Base-by-base conservation (phyloP, 2,888 invertebrate species). In the Dexiosoma caninum region DNA sequence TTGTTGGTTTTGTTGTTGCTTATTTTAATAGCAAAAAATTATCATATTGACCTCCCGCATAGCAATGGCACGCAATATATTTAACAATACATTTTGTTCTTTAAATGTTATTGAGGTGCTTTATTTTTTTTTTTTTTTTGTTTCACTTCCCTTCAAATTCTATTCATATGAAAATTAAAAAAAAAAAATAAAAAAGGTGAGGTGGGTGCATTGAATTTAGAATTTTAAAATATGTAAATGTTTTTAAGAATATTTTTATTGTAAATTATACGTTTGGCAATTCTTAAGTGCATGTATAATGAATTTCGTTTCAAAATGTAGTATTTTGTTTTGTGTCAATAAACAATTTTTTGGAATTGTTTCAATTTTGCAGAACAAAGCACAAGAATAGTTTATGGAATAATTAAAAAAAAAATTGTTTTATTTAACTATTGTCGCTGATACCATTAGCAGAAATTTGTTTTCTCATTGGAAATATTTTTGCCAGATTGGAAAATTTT, bases 31-130 rank as follows among this genome's bases (percentile, higher is more conserved):
- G 64, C 62, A 27, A 64, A n/a, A 75, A 67, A 80, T 80, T 80
- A 67, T 71, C 66, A 80, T 80, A 71, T 67, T 80, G 80, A 80
- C 80, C 80, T 80, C 80, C 80, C 80, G 80, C 80, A 80, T 66
- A 76, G 66, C 27, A 76, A 71, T 76, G 76, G 32, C 80, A 80
- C 60, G 71, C 80, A 80, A 76, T 64, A 46, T 37, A 44, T 32
- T 53, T 40, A 27, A 3, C 4, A 27, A 27, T 27, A 23, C 14
- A 49, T 72, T 42, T 40, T 16, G 19, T 67, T 30, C 19, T 42
- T 42, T 42, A 37, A 46, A 46, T 12, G 12, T 14, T 27, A n/a
- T 12, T 7, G 35, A 35, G 16, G 12, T 19, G 1, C 12, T 19
- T 30, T 40, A n/a, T n/a, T n/a, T n/a, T n/a, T n/a, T n/a, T n/a